Conservation (phyloP, 2,797 vertebrate species). For the Diplodus sargus region DNA sequence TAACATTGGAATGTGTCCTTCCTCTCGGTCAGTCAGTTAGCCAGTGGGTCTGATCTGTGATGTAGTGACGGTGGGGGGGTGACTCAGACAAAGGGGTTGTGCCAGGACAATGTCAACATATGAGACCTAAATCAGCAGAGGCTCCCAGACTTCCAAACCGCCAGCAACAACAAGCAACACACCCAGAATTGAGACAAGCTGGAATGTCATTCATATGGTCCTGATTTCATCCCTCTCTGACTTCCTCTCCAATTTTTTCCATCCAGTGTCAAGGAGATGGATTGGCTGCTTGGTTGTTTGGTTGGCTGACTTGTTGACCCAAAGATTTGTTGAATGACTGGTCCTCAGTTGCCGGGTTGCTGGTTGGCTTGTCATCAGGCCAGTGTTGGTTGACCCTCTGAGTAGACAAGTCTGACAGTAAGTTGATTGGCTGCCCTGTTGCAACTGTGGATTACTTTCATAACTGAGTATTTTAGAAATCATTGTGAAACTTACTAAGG, state of each 20-base stretch:
- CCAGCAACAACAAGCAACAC: slow-evolving; percentile 82
- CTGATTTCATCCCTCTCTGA: slow-evolving; percentile 72
- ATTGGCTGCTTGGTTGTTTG: slow-evolving; percentile 24
- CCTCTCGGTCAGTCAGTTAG: slow-evolving; percentile 10
- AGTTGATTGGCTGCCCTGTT: not conserved
- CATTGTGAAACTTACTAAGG: too few relatives aligned
- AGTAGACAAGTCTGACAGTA: not conserved
- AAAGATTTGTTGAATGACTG: not conserved
- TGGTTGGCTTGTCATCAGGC: not conserved
- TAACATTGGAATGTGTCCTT: not conserved
- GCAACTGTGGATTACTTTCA: not conserved
- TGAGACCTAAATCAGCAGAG: slow-evolving; percentile 75
- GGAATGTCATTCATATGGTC: slow-evolving; percentile 84
- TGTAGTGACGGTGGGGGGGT: slow-evolving; percentile 34
- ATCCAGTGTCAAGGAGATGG: slow-evolving; percentile 42
- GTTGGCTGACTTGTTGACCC: slow-evolving; percentile 33
- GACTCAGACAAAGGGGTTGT: slow-evolving; percentile 71
- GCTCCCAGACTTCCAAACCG: slow-evolving; percentile 83
- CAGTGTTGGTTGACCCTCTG: not conserved
- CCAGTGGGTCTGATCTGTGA: slow-evolving; percentile 31
- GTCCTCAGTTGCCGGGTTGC: not conserved
- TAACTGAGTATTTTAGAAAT: too few relatives aligned
- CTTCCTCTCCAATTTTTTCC: slow-evolving; percentile 51
- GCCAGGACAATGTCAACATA: slow-evolving; percentile 76
- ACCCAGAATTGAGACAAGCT: slow-evolving; percentile 70